Conservation (phyloP, 1,140 invertebrate species). For the Drosophila aff. region DNA sequence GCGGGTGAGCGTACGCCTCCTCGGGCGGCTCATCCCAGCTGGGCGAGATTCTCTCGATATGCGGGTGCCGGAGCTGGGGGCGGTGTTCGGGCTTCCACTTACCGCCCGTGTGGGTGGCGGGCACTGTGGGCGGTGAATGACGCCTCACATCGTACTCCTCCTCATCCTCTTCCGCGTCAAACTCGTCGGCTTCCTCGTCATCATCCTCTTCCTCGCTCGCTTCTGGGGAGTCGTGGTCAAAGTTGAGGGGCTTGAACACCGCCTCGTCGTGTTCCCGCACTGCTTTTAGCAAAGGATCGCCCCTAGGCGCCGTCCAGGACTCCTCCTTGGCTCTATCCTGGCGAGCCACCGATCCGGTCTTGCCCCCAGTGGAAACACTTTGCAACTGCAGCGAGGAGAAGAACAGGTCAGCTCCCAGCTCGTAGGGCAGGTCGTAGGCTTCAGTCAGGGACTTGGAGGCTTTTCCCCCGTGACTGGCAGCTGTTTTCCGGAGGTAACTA, state of each 20-base stretch:
- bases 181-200: constrained; percentile 61
- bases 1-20: constrained; percentile 85
- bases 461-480: constrained; percentile 72
- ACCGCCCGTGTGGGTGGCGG: constrained; percentile 89
- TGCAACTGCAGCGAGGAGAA: constrained; percentile 94
- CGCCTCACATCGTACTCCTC: constrained; percentile 86
- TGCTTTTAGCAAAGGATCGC: constrained; percentile 87
- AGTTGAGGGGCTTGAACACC: constrained; percentile 83
- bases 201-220: constrained; percentile 86
- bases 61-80: constrained; percentile 55
- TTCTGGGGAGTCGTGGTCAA: constrained; percentile 77
- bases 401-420: constrained; percentile 92
- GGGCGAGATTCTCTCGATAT: constrained; percentile 68
- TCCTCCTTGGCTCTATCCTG: constrained; percentile 38
- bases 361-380: constrained; percentile 88
- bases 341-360: constrained; percentile 58
- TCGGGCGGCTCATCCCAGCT: constrained; percentile 71
- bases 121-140: constrained; percentile 85
- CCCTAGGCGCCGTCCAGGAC: constrained; percentile 42
- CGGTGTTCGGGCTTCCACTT: constrained; percentile 88
- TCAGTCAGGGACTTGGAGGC: constrained; percentile 71
- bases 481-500: constrained; percentile 60
- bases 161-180: constrained; percentile 87
- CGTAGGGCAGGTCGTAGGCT: constrained; percentile 84
- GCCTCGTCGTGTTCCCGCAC: constrained; percentile 86